These are phyloP conservation scores for Drosophila orosa DNA, from an alignment of 1,140 invertebrate species.

Conservation along the genomic window DNA sequence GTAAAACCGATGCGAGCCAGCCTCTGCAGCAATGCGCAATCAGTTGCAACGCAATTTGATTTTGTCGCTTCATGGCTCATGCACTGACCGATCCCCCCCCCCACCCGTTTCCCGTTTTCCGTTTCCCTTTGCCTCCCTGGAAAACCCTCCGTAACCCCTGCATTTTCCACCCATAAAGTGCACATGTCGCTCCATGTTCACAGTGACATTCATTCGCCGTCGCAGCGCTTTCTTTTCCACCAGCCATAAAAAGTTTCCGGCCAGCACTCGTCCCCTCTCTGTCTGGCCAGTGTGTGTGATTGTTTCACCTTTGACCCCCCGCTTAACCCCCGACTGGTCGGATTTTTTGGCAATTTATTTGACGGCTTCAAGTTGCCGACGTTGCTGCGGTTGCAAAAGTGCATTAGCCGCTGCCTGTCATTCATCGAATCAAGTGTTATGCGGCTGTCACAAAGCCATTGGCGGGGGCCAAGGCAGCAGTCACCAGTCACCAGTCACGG, in stretches of 20 bases:
- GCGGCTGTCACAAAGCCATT: slow-evolving; percentile 26
- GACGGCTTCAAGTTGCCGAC: slow-evolving; percentile 80
- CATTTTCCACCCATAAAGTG: slow-evolving; percentile 69
- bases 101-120: background rate
- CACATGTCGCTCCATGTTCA: slow-evolving; percentile 82
- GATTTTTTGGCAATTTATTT: slow-evolving; percentile 78
- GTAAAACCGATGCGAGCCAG: slow-evolving; percentile 3
- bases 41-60: slow-evolving; percentile 81
- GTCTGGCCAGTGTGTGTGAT: slow-evolving; percentile 64
- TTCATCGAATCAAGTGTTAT: slow-evolving; percentile 61
- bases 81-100: slow-evolving; percentile 6
- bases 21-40: slow-evolving; percentile 70
- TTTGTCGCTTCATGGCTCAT: slow-evolving; percentile 80
- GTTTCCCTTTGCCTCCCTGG: background rate
- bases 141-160: background rate
- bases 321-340: background rate
- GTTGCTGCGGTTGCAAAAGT: slow-evolving; percentile 81
- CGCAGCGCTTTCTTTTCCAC: slow-evolving; percentile 69
- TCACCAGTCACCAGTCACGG: too few species aligned
- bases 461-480: background rate
- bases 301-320: slow-evolving; percentile 56
- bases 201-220: slow-evolving; percentile 82
- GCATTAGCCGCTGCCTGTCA: slow-evolving; percentile 78
- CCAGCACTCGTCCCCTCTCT: slow-evolving; percentile 36
- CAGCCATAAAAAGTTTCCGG: slow-evolving; percentile 71